Evolutionary conservation across 2,888 invertebrate genomes (phyloP).

Genomic region (Patella depressa): DNA sequence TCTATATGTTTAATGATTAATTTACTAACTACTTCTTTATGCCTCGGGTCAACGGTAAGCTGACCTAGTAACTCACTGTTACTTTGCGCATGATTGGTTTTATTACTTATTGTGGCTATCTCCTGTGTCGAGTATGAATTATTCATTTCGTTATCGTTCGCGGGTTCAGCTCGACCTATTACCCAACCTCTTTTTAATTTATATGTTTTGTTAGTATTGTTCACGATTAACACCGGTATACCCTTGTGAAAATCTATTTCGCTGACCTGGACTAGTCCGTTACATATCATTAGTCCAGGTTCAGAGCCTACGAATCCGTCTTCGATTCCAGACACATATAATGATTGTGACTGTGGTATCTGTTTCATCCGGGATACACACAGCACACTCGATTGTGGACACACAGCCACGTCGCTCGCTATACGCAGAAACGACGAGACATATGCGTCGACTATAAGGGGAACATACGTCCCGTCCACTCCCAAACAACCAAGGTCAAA

Average conservation of each 20-base stretch:
- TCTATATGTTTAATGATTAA: conserved; percentile 2
- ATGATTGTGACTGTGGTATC: too few relatives aligned
- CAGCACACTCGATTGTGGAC: too few relatives aligned
- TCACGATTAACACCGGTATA: neutral
- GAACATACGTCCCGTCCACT: neutral
- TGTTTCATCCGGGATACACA: too few relatives aligned
- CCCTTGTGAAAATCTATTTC: neutral
- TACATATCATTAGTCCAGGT: neutral
- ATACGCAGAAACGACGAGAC: neutral
- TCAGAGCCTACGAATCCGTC: neutral
- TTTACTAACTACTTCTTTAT: neutral
- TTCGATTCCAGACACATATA: too few relatives aligned
- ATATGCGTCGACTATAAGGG: neutral
- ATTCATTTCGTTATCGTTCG: neutral
- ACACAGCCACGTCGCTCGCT: too few relatives aligned
- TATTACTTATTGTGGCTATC: neutral
- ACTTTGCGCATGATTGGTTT: neutral
- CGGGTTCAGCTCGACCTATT: neutral
- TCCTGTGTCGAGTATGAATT: neutral
- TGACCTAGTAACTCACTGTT: neutral
- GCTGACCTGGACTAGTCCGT: neutral
- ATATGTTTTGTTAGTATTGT: neutral
- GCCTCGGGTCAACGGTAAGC: neutral
- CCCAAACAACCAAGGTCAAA: neutral
- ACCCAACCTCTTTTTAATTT: conserved; percentile 10